Evolutionary conservation across 2,113 vertebrate genomes (phyloP), one percentile per base, ranked within the genome.

Genomic region (Cochlearius cochlearius): DNA sequence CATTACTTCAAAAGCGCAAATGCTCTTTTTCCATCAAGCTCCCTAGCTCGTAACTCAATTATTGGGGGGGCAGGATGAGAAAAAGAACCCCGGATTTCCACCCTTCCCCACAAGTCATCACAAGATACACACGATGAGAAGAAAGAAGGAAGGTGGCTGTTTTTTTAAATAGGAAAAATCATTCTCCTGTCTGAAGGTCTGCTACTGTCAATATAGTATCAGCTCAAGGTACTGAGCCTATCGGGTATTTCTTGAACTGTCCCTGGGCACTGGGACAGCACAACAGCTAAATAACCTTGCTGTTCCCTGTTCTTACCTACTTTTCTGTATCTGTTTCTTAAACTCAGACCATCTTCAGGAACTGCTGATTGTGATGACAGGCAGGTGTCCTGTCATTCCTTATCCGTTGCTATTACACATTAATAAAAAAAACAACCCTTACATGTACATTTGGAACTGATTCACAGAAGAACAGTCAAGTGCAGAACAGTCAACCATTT

Each of bases 31-130:
- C 32, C 17, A 77, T 73, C 23, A 84, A 71, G 32, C 12, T 81
- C 55, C 59, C 23, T 9, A 69, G 43, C 34, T 67, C 2, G 1
- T n/a, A 50, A 55, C 34, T 92, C 39, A 26, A 0, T 13, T 64
- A 47, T 0, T 10, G 2, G 9, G 21, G 49, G 12, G 23, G 12
- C 3, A 63, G 29, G 12, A 52, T 4, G 7, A 5, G 13, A 59
- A 66, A 52, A 72, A 71, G 16, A 59, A 74, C 5, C 13, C 10
- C 7, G 1, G 7, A 67, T 34, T 86, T 64, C 23, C 21, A 19
- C 20, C 56, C 26, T 67, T 86, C 21, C 29, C 53, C 64, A 15
- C 14, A 75, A 72, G 32, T 23, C 56, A 56, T 14, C 34, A 53
- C 1, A 2, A 91, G 16, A 15, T 22, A 68, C 45, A 53, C 1